Base-by-base conservation (phyloP, 1,140 invertebrate genomes). In the Trichonephila clavata region DNA sequence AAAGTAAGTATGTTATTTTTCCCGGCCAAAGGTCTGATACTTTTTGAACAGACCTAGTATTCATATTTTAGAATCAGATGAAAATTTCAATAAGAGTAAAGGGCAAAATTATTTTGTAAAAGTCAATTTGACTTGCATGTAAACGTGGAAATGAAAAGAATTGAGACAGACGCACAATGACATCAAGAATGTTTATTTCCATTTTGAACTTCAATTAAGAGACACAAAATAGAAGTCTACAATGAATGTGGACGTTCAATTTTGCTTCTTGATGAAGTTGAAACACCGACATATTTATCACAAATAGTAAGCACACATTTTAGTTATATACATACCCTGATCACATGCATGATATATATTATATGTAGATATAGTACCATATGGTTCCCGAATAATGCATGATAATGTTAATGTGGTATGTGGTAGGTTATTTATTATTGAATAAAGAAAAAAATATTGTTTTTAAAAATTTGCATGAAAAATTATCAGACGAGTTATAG, bases 251-350 rank as follows among this genome's bases (percentile, higher is more conserved):
- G 86, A 87, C 86, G 32, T 63, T 63, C 18, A 63, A 87, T 87
- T 87, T 87, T n/a, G 86, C 21, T 61, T 27, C 86, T 87, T 87
- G 27, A 63, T 16, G 61, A 63, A 63, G 60, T 87, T 87, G 24
- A 87, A 87, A 87, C 24, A 61, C 32, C 16, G 21, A 63, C 14
- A 63, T 63, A 87, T 32, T 87, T 84, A 87, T 87, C 86, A 87
- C 86, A 87, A 50, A 63, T 39, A 63, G 39, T 20, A 87, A 87
- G 86, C 86, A 65, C 59, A 87, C 24, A 63, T 65, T 87, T 87
- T 63, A 84, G 27, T 59, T 84, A 87, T 87, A 63, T 87, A 87
- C 86, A 87, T 87, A 87, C 86, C 86, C 86, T 87, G 86, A 87
- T 87, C 27, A 59, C 60, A 60, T 86, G 59, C 60, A 87, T 63